A percentile compares a stretch with the other conserved stretches of the same genome.
Evolutionary conservation across 2,797 vertebrate genomes (phyloP).

Genomic region (Tokudaia tokunoshimensis): DNA sequence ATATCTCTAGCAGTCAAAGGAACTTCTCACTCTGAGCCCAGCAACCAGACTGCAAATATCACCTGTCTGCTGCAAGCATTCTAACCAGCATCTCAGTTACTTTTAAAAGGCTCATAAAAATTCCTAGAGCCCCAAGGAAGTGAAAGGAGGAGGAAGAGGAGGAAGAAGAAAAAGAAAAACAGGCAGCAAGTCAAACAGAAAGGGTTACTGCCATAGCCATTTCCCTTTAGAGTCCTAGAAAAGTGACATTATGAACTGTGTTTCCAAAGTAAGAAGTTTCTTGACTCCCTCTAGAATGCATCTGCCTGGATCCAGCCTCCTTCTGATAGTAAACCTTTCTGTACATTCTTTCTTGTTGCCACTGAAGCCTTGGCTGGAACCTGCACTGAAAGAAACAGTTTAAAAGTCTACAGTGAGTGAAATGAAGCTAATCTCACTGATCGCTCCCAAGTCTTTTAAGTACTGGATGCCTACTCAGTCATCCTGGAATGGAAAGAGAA

Average conservation of each 20-base stretch:
- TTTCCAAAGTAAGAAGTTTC: slow-evolving; percentile 54
- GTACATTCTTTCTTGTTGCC: neutral
- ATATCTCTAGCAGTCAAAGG: neutral
- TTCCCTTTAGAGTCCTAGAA: slow-evolving; percentile 63
- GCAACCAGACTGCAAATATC: slow-evolving; percentile 56
- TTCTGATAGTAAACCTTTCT: slow-evolving; percentile 58
- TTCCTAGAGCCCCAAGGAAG: slow-evolving; percentile 54
- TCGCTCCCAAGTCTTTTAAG: neutral
- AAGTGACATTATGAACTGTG: slow-evolving; percentile 32
- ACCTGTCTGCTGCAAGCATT: slow-evolving; percentile 62
- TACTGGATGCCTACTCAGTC: slow-evolving; percentile 35
- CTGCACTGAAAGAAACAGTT: slow-evolving; percentile 33
- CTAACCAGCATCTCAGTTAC: slow-evolving; percentile 73
- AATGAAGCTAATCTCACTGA: slow-evolving; percentile 53
- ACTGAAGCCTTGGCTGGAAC: slow-evolving; percentile 8
- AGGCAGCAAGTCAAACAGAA: slow-evolving; percentile 62
- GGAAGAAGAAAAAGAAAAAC: neutral
- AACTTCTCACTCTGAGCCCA: slow-evolving; percentile 63
- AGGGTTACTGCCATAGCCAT: slow-evolving; percentile 52
- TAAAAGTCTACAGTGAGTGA: slow-evolving; percentile 27
- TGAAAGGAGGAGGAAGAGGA: neutral
- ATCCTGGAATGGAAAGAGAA: slow-evolving; percentile 11
- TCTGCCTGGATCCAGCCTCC: neutral
- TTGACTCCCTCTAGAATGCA: neutral
- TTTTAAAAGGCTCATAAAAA: slow-evolving; percentile 81